A percentile compares a stretch with the other conserved stretches of the same genome.
Conservation (phyloP, 2,113 vertebrate species). For the Antidorcas marsupialis region DNA sequence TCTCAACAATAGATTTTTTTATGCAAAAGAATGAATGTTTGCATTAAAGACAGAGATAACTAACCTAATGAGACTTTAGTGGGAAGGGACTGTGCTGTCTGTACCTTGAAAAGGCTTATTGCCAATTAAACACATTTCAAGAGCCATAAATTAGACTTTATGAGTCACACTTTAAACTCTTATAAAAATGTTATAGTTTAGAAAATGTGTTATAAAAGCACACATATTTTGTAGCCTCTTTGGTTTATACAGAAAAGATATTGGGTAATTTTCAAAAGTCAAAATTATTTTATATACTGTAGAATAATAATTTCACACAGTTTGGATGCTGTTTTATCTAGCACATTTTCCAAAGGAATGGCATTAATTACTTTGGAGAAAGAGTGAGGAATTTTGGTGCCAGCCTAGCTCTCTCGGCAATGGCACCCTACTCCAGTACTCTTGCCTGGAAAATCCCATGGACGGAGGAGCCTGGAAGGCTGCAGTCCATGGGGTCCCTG, state of each 20-base stretch:
- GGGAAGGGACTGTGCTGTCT: slow-evolving; percentile 26
- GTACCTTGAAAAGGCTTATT: slow-evolving; percentile 45
- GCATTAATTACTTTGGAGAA: neutral
- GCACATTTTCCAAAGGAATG: neutral
- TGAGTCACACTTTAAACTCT: neutral
- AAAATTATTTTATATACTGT: slow-evolving; percentile 10
- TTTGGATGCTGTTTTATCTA: neutral
- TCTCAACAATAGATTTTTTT: neutral
- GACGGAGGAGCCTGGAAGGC: no score
- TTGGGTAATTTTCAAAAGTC: neutral
- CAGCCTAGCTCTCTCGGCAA: neutral
- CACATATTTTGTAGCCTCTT: neutral
- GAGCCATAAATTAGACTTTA: slow-evolving; percentile 37
- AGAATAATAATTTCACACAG: neutral
- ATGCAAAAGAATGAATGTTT: slow-evolving; percentile 4
- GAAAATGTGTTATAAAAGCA: slow-evolving; percentile 19
- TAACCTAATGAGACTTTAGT: slow-evolving; percentile 23
- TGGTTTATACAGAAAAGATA: slow-evolving; percentile 7
- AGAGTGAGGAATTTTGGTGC: neutral
- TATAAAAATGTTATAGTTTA: slow-evolving; percentile 25
- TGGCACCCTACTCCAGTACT: no score
- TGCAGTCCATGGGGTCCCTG: no score
- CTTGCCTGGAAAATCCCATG: no score
- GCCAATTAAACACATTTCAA: slow-evolving; percentile 19
- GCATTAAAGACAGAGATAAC: slow-evolving; percentile 23